A percentile compares a stretch with the other conserved stretches of the same genome.
These are phyloP conservation scores for Gymnothorax javanicus DNA, from an alignment of 2,797 vertebrate species.

Conservation along the genomic window DNA sequence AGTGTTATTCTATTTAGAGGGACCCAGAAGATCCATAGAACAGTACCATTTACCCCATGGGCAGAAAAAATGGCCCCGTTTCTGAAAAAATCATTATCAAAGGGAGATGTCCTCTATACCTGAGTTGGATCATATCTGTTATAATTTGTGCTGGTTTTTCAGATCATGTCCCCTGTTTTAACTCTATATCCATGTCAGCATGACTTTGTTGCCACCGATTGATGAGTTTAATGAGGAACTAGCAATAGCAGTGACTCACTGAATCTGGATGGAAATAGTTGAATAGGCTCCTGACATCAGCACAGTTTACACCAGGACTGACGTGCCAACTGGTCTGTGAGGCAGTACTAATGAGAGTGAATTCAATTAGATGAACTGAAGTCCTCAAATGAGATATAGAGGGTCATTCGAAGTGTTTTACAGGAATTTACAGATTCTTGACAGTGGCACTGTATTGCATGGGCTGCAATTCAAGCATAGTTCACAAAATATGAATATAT, in stretches of 20 bases:
- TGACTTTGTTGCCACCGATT: not conserved
- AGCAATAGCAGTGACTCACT: not conserved
- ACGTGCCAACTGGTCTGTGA: not conserved
- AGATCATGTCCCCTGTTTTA: not conserved
- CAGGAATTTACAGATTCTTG: too few species aligned
- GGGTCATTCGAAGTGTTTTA: not conserved
- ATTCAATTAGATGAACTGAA: constrained; percentile 8
- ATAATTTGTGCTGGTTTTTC: not conserved
- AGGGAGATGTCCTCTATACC: not conserved
- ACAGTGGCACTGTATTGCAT: too few species aligned
- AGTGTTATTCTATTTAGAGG: not conserved
- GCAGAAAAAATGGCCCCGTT: not conserved
- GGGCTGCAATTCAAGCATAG: too few species aligned
- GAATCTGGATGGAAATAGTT: not conserved
- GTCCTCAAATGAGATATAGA: not conserved
- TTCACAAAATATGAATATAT: too few species aligned
- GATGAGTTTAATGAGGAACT: constrained; percentile 15
- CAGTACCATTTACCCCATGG: not conserved
- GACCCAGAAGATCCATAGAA: not conserved
- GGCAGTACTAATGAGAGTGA: constrained; percentile 8
- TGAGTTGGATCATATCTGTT: not conserved
- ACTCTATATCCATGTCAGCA: not conserved
- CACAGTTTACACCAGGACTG: not conserved
- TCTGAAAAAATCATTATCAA: not conserved
- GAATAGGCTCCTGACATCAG: not conserved